These are phyloP conservation scores for Drosophila yooni DNA, from an alignment of 2,888 invertebrate genomes.

Conservation along the genomic window DNA sequence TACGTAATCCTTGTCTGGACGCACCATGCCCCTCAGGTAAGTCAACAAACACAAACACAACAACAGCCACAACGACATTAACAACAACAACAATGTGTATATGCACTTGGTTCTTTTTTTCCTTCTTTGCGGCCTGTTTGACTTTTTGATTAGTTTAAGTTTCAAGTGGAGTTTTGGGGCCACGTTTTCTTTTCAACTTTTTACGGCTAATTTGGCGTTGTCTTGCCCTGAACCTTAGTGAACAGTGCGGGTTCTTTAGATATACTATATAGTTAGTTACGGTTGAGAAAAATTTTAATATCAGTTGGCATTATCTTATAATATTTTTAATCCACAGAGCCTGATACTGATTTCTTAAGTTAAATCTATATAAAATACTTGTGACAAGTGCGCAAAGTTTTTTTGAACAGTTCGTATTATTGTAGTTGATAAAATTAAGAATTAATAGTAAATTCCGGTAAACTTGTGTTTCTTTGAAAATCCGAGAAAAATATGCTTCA, in stretches of 20 bases:
- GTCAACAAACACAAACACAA: slow-evolving; percentile 52
- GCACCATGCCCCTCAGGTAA: slow-evolving; percentile 91
- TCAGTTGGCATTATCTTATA: neutral
- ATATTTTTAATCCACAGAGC: neutral
- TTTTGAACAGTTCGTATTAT: neutral
- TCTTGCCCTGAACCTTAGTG: slow-evolving; percentile 39
- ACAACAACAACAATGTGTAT: slow-evolving; percentile 20
- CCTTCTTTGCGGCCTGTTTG: slow-evolving; percentile 51
- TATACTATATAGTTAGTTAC: neutral
- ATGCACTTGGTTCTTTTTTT: slow-evolving; percentile 26
- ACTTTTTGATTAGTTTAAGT: slow-evolving; percentile 57
- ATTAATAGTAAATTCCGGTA: neutral
- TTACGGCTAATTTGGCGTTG: slow-evolving; percentile 72
- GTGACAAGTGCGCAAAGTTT: too few species aligned
- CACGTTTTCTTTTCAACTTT: slow-evolving; percentile 45
- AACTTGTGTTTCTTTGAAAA: neutral
- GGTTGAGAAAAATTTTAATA: slow-evolving; percentile 20
- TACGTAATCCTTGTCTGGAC: slow-evolving; percentile 88
- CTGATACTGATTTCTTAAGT: too few species aligned
- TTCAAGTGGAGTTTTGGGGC: slow-evolving; percentile 53
- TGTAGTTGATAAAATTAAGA: neutral
- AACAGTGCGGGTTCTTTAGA: slow-evolving; percentile 30
- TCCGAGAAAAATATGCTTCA: neutral
- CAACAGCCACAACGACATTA: slow-evolving; percentile 16
- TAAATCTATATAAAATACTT: neutral